Evolutionary conservation across 2,113 vertebrate species (phyloP).

Genomic region (Stegastes partitus): DNA sequence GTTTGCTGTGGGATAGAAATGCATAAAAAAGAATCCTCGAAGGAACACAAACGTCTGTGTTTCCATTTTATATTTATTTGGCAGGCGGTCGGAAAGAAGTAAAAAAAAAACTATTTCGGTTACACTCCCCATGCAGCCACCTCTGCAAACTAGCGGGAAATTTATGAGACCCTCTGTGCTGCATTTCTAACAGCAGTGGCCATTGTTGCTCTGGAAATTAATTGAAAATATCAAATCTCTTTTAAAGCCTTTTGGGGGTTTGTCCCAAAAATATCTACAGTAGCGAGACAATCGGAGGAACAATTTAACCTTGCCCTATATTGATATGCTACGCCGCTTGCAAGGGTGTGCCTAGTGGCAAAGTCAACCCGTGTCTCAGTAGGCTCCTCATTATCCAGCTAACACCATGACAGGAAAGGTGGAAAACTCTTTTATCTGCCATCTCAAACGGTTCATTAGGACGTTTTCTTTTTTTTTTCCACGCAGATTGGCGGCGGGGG

Average conservation of each 20-base stretch:
- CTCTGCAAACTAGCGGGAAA: conserved; percentile 8
- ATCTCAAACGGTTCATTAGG: conserved; percentile 58
- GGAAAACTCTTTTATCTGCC: conserved; percentile 69
- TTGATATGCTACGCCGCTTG: conserved; percentile 66
- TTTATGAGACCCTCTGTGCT: conserved; percentile 1
- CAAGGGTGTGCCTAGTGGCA: conserved; percentile 78
- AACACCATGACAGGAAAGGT: conserved; percentile 69
- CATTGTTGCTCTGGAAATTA: conserved; percentile 44
- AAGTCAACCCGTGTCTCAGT: conserved; percentile 79
- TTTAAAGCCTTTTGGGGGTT: conserved; percentile 54
- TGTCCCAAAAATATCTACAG: conserved; percentile 72
- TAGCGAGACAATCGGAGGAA: conserved; percentile 65
- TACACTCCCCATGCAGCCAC: conserved; percentile 17
- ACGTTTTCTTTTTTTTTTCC: conserved; percentile 37
- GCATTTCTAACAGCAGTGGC: conserved; percentile 31
- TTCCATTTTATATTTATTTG: background rate
- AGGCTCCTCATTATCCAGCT: conserved; percentile 75
- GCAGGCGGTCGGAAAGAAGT: no score
- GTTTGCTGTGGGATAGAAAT: no score
- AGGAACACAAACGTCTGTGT: background rate
- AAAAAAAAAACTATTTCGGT: conserved; percentile 9
- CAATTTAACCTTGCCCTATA: conserved; percentile 81
- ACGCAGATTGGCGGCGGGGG: conserved; percentile 28
- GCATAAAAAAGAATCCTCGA: no score
- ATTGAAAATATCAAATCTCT: conserved; percentile 53